Conservation (phyloP, 2,113 vertebrate genomes). For the Epinephelus moara region DNA sequence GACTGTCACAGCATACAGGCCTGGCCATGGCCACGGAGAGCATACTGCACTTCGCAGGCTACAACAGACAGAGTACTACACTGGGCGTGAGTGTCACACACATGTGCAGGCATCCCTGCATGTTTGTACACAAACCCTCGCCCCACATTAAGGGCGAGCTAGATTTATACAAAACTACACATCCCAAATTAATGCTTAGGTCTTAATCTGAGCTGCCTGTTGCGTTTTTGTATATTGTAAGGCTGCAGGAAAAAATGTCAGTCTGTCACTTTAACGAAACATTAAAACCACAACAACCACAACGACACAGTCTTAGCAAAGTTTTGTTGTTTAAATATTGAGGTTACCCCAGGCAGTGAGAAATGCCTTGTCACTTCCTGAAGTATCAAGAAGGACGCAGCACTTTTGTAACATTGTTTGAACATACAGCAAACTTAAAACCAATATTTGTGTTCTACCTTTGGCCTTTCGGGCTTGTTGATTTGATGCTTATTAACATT, state of each 20-base stretch:
- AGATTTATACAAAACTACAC: neutral
- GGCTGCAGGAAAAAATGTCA: neutral
- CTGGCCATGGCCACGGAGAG: conserved; percentile 98
- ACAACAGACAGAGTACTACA: conserved; percentile 95
- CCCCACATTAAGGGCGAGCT: neutral
- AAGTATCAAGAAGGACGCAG: neutral
- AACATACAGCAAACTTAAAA: neutral
- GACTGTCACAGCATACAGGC: conserved; percentile 96
- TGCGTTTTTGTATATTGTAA: neutral
- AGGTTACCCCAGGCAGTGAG: neutral
- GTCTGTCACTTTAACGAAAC: no score
- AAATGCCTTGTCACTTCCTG: neutral
- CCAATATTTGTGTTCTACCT: neutral
- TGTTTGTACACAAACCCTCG: neutral
- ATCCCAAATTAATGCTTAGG: neutral
- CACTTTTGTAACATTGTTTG: neutral
- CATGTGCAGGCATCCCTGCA: neutral
- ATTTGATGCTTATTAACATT: conserved; percentile 57
- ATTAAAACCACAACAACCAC: neutral
- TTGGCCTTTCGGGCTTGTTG: neutral
- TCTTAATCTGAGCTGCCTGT: neutral
- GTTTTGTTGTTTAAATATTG: neutral
- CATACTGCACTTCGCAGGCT: conserved; percentile 94
- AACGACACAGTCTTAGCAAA: neutral
- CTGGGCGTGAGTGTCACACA: conserved; percentile 89